Conservation (phyloP, 2,888 invertebrate genomes). For the Synergus umbraculus region DNA sequence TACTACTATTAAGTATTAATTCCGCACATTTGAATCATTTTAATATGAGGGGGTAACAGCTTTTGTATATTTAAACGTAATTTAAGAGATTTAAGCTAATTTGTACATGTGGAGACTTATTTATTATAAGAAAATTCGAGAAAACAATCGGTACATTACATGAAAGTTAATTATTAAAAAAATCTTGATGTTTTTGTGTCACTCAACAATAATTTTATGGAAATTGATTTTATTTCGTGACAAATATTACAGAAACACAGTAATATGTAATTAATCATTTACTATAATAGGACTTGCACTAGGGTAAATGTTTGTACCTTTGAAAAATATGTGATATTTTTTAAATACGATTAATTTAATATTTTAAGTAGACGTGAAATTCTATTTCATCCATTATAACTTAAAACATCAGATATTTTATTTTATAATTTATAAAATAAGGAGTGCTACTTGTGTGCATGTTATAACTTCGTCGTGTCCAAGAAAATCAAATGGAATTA, state of each 20-base stretch:
- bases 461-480: neutral
- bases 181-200: neutral
- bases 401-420: neutral
- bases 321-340: constrained; percentile 1
- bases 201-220: neutral
- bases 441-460: neutral
- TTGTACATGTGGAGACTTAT: neutral
- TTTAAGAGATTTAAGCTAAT: neutral
- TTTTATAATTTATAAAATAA: neutral
- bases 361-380: neutral
- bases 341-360: neutral
- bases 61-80: neutral
- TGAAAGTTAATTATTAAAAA: neutral
- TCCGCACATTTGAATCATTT: neutral
- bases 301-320: neutral
- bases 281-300: neutral
- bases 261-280: neutral
- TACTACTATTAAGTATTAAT: neutral
- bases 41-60: neutral
- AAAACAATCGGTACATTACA: neutral
- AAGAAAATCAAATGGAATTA: neutral
- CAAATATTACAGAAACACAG: neutral
- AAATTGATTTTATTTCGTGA: too few relatives aligned
- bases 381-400: neutral
- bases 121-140: neutral